These are phyloP conservation scores for Pangasius krempfi DNA, from an alignment of 2,797 vertebrate species.

Conservation along the genomic window DNA sequence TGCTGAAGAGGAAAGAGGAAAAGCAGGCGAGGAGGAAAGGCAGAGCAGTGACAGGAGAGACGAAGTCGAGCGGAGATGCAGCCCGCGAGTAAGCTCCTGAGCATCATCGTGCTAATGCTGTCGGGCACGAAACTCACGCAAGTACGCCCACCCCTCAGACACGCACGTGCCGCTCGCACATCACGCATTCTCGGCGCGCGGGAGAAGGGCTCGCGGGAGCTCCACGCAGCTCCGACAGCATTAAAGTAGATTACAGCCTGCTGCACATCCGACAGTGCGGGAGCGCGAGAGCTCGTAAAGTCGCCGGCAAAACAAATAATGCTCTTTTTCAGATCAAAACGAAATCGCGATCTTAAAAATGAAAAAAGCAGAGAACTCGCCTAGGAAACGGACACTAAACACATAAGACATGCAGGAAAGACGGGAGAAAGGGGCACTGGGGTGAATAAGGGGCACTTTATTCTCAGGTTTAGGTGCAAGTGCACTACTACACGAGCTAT, in stretches of 20 bases:
- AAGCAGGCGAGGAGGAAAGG: slow-evolving; percentile 26
- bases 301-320: neutral
- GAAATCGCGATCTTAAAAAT: neutral
- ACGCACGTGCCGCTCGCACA: neutral
- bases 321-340: neutral
- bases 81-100: slow-evolving; percentile 89
- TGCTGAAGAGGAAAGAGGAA: slow-evolving; percentile 71
- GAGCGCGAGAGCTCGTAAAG: neutral
- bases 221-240: too few relatives aligned
- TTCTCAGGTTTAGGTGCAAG: neutral
- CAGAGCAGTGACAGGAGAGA: slow-evolving; percentile 59
- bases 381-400: neutral
- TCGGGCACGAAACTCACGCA: slow-evolving; percentile 98
- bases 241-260: neutral
- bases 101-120: slow-evolving; percentile 91
- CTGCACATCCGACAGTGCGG: neutral
- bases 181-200: neutral
- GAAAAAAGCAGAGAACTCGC: neutral
- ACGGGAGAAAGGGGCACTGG: neutral
- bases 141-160: slow-evolving; percentile 71
- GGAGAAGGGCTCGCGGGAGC: neutral
- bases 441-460: neutral
- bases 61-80: slow-evolving; percentile 87
- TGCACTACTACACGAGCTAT: neutral
- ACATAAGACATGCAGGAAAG: neutral